Base-by-base conservation (phyloP, 2,888 invertebrate species). In the Diabrotica balteata region DNA sequence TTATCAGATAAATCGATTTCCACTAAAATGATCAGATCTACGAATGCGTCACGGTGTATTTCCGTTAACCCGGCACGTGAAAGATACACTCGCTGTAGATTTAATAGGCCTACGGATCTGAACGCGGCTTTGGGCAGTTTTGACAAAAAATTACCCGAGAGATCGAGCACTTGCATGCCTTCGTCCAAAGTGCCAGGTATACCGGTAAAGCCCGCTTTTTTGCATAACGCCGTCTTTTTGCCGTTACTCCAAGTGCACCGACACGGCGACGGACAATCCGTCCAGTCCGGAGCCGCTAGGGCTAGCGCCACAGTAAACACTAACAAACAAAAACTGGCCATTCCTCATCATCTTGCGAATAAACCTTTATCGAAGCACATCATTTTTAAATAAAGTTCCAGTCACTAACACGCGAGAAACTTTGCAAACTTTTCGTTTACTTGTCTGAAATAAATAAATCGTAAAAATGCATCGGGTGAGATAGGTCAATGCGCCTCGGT, bases 181-280 rank as follows among this genome's bases (percentile, higher is more conserved):
- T 86, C 89, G 78, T 91, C 90, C 64, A 93, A 83, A 0, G 87
- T 87, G 10, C 86, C 87, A 51, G 96, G 96, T 62, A 96, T 89
- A 72, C 90, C 88, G 75, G 91, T 91, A 75, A 95, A 88, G 76
- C 93, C 92, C 75, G 93, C 90, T 79, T 93, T 91, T 72, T 90
- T 90, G 85, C 96, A 96, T 68, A 93, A 88, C 65, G 95, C 96
- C 53, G 94, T 94, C 83, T 94, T 94, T 85, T 96, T 96, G 71
- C 95, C 95, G 70, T 92, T 93, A 53, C 93, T 92, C 96, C 96
- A 96, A 86, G 94, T 95, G 88, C 96, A 96, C 79, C 90, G 90
- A 84, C 96, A 96, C 77, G 92, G 90, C 74, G 90, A 88, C 78
- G 94, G 93, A 85, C 95, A 95, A 84, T 93, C 94, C 62, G 93